Evolutionary conservation across 2,888 invertebrate genomes (phyloP).

Genomic region (Oscheius sp.): DNA sequence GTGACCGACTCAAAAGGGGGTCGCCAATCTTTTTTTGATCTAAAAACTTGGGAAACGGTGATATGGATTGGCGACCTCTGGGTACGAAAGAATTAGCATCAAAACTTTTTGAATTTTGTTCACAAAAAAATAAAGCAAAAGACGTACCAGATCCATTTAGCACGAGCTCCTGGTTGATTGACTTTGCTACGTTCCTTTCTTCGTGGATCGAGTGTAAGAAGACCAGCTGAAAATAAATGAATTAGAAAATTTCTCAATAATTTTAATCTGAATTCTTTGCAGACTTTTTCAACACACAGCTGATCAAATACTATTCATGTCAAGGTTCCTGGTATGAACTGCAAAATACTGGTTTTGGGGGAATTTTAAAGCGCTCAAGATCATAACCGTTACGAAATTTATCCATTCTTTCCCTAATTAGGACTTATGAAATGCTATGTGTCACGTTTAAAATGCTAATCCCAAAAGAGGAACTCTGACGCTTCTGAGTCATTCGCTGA

Average conservation of each 20-base stretch:
- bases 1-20: neutral
- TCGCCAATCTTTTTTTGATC: neutral
- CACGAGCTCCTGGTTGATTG: slow-evolving; percentile 72
- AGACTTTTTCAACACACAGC: too few relatives aligned
- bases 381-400: too few relatives aligned
- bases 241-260: neutral
- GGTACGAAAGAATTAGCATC: neutral
- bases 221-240: slow-evolving; percentile 61
- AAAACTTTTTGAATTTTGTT: neutral
- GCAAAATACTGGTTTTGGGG: too few relatives aligned
- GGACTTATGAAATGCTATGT: too few relatives aligned
- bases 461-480: too few relatives aligned
- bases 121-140: neutral
- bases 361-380: too few relatives aligned
- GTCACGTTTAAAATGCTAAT: too few relatives aligned
- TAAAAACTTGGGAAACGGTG: neutral
- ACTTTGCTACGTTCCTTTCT: slow-evolving; percentile 70
- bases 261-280: too few relatives aligned
- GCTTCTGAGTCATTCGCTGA: too few relatives aligned
- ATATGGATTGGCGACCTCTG: neutral
- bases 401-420: too few relatives aligned
- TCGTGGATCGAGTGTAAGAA: slow-evolving; percentile 69
- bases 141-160: slow-evolving; percentile 71
- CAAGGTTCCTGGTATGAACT: too few relatives aligned
- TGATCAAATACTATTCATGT: too few relatives aligned